Conservation (phyloP, 1,140 invertebrate species). For the Drosophila pectinifera region DNA sequence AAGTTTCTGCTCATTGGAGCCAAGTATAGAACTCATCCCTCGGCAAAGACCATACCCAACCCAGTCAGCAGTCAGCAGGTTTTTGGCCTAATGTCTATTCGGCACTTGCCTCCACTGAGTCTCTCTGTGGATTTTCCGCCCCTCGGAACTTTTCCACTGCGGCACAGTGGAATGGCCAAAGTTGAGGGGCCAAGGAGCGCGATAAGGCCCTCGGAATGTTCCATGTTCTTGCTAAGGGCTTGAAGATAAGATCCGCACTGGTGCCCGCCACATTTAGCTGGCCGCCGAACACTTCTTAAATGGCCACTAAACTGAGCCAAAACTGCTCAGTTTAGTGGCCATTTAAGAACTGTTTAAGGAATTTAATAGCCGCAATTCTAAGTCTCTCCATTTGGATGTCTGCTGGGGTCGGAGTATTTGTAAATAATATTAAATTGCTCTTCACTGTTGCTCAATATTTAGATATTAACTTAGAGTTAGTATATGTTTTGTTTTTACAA, state of each 20-base stretch:
- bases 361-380: slow-evolving; percentile 9
- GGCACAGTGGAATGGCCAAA: slow-evolving; percentile 48
- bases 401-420: neutral
- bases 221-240: slow-evolving; percentile 50
- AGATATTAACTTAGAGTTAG: too few species aligned
- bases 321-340: slow-evolving; percentile 38
- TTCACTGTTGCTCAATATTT: too few species aligned
- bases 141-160: slow-evolving; percentile 24
- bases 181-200: slow-evolving; percentile 45
- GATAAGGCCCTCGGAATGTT: slow-evolving; percentile 61
- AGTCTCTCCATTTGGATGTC: neutral
- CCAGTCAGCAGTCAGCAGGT: too few species aligned
- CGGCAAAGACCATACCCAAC: too few species aligned
- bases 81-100: slow-evolving; percentile 53
- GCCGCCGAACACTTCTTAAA: slow-evolving; percentile 6
- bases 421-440: too few species aligned
- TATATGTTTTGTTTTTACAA: too few species aligned
- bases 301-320: too few species aligned
- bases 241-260: slow-evolving; percentile 52
- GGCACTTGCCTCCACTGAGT: slow-evolving; percentile 38
- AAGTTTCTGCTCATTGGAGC: slow-evolving; percentile 1
- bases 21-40: neutral
- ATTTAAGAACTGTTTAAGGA: slow-evolving; percentile 35
- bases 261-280: slow-evolving; percentile 32
- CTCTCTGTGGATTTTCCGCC: neutral